Conservation (phyloP, 2,888 invertebrate genomes). For the Oscheius myriophilus region DNA sequence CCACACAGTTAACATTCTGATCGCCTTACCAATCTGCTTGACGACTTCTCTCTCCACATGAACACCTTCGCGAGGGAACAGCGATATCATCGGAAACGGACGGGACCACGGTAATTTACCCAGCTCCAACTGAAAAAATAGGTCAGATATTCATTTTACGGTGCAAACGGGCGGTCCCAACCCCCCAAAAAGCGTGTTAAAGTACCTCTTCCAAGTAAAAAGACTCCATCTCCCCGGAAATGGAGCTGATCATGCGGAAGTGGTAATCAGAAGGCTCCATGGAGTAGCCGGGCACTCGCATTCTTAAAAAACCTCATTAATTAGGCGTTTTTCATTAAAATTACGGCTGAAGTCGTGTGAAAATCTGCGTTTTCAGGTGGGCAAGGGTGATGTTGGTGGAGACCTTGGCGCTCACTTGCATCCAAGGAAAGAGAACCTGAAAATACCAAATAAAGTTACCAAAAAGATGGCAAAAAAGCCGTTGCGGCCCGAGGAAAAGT, state of each 20-base stretch:
- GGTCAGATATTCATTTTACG: not conserved
- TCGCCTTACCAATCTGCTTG: conserved; percentile 49
- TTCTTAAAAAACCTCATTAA: conserved; percentile 21
- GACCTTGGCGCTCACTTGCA: conserved; percentile 47
- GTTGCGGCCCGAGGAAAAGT: no score
- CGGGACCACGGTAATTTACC: conserved; percentile 36
- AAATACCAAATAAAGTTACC: not conserved
- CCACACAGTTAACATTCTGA: not conserved
- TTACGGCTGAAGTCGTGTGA: conserved; percentile 48
- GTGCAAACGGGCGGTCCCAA: not conserved
- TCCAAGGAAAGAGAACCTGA: conserved; percentile 50
- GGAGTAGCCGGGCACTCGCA: conserved; percentile 38
- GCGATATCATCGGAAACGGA: conserved; percentile 46
- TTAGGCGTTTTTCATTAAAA: not conserved
- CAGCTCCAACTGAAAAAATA: conserved; percentile 31
- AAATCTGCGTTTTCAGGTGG: conserved; percentile 54
- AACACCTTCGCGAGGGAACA: conserved; percentile 48
- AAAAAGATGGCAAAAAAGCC: no score
- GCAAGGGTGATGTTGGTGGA: conserved; percentile 43
- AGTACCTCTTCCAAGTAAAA: conserved; percentile 44
- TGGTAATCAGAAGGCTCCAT: conserved; percentile 45
- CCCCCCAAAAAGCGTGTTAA: not conserved
- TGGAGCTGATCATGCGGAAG: conserved; percentile 42
- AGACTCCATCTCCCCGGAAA: conserved; percentile 43
- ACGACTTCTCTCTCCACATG: conserved; percentile 57